Evolutionary conservation across 1,140 invertebrate species (phyloP).

Genomic region (Yoshiicerus persimilis): DNA sequence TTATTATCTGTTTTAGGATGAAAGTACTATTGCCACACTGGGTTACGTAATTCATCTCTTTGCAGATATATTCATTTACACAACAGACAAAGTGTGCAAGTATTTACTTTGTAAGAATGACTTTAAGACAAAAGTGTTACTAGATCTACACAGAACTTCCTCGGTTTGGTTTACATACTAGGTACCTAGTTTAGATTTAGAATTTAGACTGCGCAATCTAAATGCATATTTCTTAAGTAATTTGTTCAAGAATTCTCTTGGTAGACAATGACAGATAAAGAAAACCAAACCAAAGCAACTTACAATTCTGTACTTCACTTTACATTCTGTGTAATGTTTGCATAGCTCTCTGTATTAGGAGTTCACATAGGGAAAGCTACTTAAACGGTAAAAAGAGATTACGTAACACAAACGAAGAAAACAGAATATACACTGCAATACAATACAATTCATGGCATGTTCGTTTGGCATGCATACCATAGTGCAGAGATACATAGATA

Average conservation of each 20-base stretch:
- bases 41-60: background rate
- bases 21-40: background rate
- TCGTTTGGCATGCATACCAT: background rate
- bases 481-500: background rate
- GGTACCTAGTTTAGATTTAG: background rate
- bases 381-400: background rate
- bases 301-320: background rate
- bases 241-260: background rate
- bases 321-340: background rate
- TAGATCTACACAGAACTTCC: background rate
- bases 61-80: background rate
- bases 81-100: background rate
- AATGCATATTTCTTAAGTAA: slow-evolving; percentile 8
- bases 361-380: background rate
- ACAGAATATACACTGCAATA: background rate
- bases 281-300: background rate
- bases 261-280: background rate
- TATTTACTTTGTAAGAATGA: background rate
- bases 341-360: background rate
- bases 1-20: background rate
- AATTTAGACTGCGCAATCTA: background rate
- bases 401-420: background rate
- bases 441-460: background rate
- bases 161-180: background rate
- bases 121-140: background rate